A percentile compares a stretch with the other conserved stretches of the same genome.
phyloP scores from a whole-genome alignment of 2,888 invertebrate species.

The Biston betularia region DNA sequence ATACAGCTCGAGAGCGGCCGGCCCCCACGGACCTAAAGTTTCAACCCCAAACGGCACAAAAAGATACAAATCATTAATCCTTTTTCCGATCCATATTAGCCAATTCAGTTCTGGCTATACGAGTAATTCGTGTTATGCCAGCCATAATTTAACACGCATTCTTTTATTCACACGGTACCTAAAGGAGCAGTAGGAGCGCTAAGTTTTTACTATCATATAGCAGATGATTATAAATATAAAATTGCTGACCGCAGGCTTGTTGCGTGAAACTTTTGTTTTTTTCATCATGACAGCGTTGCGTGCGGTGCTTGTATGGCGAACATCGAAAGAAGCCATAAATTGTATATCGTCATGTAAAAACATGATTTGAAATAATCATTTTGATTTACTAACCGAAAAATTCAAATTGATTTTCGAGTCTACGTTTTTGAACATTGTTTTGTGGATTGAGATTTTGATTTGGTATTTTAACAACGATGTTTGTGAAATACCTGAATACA shows the following conservation, averaged over 20 bases:
- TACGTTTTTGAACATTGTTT: conserved; percentile 18
- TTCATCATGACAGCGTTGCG: conserved; percentile 66
- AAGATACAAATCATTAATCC: neutral
- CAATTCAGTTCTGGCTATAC: conserved; percentile 2
- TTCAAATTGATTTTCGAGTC: conserved; percentile 39
- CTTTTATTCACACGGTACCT: conserved; percentile 47
- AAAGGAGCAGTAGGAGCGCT: conserved; percentile 56
- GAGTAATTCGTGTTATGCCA: conserved; percentile 6
- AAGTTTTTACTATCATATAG: conserved; percentile 63
- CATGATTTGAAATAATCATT: conserved; percentile 67
- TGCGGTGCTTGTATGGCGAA: conserved; percentile 67
- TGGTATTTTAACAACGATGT: neutral
- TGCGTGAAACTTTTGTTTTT: conserved; percentile 59
- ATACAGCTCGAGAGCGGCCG: no score
- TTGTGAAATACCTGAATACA: no score
- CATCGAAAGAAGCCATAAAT: conserved; percentile 71
- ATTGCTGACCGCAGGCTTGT: conserved; percentile 71
- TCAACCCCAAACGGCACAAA: no score
- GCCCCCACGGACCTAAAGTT: no score
- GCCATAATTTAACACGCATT: conserved; percentile 28
- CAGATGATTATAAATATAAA: conserved; percentile 69
- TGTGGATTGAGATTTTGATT: neutral
- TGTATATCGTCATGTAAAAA: conserved; percentile 58
- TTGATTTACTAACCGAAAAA: conserved; percentile 40
- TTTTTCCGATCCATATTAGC: neutral